phyloP scores from a whole-genome alignment of 2,797 vertebrate species.

The Podarcis siculus region DNA sequence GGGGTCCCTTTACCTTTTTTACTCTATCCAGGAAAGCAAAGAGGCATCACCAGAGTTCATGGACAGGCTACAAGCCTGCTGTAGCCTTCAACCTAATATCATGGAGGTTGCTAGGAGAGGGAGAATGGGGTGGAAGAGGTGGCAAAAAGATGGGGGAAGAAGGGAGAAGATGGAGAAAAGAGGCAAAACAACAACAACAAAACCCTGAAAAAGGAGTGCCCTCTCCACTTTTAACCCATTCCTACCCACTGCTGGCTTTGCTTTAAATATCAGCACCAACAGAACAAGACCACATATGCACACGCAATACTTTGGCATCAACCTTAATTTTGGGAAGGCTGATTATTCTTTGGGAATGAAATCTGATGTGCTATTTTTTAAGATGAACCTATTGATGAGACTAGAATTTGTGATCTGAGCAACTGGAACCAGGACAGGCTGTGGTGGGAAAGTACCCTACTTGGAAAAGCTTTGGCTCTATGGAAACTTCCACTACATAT shows the following conservation, averaged over 20 bases:
- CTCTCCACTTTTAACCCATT: background rate
- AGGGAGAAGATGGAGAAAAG: too few relatives aligned
- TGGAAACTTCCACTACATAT: slow-evolving; percentile 59
- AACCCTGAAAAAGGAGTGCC: background rate
- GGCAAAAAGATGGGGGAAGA: too few relatives aligned
- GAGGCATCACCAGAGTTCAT: too few relatives aligned
- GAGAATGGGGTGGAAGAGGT: too few relatives aligned
- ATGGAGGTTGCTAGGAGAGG: too few relatives aligned
- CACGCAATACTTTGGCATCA: background rate
- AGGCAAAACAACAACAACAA: too few relatives aligned
- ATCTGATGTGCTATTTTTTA: slow-evolving; percentile 42
- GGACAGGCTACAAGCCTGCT: too few relatives aligned
- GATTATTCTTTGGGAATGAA: slow-evolving; percentile 30
- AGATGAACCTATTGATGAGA: slow-evolving; percentile 34
- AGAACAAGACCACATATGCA: background rate
- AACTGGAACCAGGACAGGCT: slow-evolving; percentile 32
- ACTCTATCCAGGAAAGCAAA: too few relatives aligned
- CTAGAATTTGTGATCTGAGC: slow-evolving; percentile 34
- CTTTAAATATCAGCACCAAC: too few relatives aligned
- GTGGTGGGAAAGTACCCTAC: slow-evolving; percentile 59
- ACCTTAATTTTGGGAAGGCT: slow-evolving; percentile 21
- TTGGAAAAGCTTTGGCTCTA: slow-evolving; percentile 58
- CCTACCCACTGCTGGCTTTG: background rate
- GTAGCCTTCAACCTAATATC: too few relatives aligned
- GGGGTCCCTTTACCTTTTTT: too few relatives aligned